These are phyloP conservation scores for Phymorhynchus buccinoides DNA, from an alignment of 1,140 invertebrate species.

Conservation along the genomic window DNA sequence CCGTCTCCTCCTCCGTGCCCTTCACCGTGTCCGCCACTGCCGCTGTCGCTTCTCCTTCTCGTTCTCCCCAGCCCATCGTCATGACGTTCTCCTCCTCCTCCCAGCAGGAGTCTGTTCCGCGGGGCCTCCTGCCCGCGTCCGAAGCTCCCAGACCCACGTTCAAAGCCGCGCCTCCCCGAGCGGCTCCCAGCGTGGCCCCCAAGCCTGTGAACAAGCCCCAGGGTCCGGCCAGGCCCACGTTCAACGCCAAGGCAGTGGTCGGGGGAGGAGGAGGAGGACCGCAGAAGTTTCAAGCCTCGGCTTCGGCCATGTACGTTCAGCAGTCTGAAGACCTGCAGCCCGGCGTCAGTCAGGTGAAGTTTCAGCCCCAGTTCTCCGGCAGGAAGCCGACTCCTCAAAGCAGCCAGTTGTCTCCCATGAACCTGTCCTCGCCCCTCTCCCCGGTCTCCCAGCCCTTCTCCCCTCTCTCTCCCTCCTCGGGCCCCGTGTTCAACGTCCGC, in stretches of 20 bases:
- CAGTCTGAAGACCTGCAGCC: neutral
- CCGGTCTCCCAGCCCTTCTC: conserved; percentile 30
- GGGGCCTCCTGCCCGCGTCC: neutral
- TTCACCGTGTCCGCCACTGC: neutral
- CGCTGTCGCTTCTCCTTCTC: too few relatives aligned
- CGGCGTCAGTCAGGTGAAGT: neutral
- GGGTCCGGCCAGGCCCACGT: neutral
- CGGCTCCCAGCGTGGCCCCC: conserved; percentile 20
- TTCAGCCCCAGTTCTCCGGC: neutral
- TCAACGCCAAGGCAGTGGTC: neutral
- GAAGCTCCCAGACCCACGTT: conserved; percentile 15
- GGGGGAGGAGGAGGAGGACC: neutral
- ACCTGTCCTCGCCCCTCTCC: neutral
- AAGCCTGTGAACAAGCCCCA: conserved; percentile 24
- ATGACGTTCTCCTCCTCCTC: neutral
- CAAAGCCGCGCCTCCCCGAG: conserved; percentile 25
- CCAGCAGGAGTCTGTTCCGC: too few relatives aligned
- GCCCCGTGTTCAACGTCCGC: conserved; percentile 43
- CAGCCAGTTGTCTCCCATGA: conserved; percentile 34
- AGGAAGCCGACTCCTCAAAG: neutral
- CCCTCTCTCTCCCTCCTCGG: conserved; percentile 1
- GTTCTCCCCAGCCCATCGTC: neutral
- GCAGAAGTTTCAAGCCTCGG: conserved; percentile 28
- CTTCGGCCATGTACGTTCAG: conserved; percentile 28
- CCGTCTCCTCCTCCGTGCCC: neutral